These are phyloP conservation scores for Galemys pyrenaicus DNA, from an alignment of 2,113 vertebrate species.

Conservation along the genomic window DNA sequence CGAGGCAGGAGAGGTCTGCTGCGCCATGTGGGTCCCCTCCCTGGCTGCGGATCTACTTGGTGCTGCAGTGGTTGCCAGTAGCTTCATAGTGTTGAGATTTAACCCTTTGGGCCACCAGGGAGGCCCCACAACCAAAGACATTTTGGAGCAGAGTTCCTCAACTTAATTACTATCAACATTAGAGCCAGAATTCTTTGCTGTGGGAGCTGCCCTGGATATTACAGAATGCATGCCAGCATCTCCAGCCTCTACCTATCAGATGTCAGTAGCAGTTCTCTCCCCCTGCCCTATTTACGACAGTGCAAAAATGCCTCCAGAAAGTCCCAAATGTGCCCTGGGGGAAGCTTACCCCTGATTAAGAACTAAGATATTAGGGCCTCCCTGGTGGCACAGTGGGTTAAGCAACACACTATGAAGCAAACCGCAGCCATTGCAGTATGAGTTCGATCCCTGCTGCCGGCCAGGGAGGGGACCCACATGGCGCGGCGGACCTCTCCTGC, in stretches of 20 bases:
- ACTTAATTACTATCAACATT: neutral
- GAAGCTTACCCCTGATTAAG: neutral
- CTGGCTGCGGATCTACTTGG: no score
- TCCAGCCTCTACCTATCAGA: neutral
- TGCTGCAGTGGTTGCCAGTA: no score
- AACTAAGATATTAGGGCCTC: neutral
- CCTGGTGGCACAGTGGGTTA: no score
- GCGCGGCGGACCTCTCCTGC: no score
- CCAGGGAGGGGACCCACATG: no score
- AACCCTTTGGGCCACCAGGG: no score
- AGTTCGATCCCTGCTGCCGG: no score
- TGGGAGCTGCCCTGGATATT: neutral
- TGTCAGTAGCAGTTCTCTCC: neutral
- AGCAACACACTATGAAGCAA: no score
- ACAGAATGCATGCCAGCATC: neutral
- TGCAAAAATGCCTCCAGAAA: neutral
- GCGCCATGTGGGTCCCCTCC: no score
- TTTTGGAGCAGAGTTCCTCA: conserved; percentile 4
- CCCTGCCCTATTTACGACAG: neutral
- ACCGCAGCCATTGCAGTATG: no score
- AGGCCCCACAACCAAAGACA: neutral
- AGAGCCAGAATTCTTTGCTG: neutral
- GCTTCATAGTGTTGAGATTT: no score
- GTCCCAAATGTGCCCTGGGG: neutral
- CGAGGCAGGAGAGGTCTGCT: no score